Conservation (phyloP, 1,140 invertebrate genomes). For the Drosophila prosaltans region DNA sequence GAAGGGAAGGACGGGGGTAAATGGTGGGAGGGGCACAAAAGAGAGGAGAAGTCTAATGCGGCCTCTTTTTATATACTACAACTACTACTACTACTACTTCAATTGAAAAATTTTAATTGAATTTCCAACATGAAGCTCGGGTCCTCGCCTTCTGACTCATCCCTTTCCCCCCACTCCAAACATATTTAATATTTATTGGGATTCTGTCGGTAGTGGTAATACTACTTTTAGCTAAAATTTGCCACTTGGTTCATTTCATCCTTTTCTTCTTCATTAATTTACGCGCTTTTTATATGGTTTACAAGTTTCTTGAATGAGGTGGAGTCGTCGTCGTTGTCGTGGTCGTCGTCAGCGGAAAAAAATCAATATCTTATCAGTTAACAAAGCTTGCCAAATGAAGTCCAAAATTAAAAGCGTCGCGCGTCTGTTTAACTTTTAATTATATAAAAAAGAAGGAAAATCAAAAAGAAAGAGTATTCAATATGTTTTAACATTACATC, state of each 20-base stretch:
- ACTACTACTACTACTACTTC: neutral
- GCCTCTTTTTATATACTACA: neutral
- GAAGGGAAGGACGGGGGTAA: neutral
- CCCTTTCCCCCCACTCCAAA: neutral
- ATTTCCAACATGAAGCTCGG: slow-evolving; percentile 27
- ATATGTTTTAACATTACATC: neutral
- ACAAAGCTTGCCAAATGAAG: slow-evolving; percentile 22
- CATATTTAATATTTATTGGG: too few relatives aligned
- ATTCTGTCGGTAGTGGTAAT: neutral
- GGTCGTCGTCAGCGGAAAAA: slow-evolving; percentile 22
- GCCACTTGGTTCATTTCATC: too few relatives aligned
- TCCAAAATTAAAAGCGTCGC: slow-evolving; percentile 3
- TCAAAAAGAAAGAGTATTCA: neutral
- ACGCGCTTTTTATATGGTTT: slow-evolving; percentile 19
- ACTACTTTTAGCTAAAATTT: neutral
- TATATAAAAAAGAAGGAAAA: neutral
- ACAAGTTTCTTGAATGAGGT: slow-evolving; percentile 34
- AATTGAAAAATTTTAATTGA: slow-evolving; percentile 45
- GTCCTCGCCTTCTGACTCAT: slow-evolving; percentile 51
- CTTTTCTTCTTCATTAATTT: slow-evolving; percentile 7
- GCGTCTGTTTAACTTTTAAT: slow-evolving; percentile 1
- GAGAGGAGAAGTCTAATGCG: slow-evolving; percentile 6
- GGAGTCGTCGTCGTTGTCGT: neutral
- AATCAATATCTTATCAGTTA: slow-evolving; percentile 75
- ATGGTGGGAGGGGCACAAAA: neutral